These are phyloP conservation scores for Melanostigma gelatinosum DNA, from an alignment of 2,113 vertebrate species.

Conservation along the genomic window DNA sequence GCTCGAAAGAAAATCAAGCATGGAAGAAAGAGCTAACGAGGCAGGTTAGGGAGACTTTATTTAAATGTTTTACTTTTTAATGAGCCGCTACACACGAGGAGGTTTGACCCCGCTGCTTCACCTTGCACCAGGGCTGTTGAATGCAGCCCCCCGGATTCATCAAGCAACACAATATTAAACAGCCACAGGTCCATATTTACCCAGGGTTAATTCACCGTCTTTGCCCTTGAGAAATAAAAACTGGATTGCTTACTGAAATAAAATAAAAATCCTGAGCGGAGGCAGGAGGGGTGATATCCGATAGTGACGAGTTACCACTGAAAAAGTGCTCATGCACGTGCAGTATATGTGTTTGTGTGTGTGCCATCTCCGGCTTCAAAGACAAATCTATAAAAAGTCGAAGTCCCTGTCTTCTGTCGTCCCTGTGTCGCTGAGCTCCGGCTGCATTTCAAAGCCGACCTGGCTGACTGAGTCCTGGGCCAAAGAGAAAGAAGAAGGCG, in stretches of 20 bases:
- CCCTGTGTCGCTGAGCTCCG: conserved; percentile 18
- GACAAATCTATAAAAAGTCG: conserved; percentile 17
- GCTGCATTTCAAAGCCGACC: conserved; percentile 55
- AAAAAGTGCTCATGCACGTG: not conserved
- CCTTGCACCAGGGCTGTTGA: conserved; percentile 38
- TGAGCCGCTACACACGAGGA: conserved; percentile 53
- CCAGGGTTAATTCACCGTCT: conserved; percentile 48
- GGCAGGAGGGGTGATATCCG: not conserved
- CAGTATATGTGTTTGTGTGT: not conserved
- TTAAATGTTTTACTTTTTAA: conserved; percentile 62
- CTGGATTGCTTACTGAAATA: conserved; percentile 42
- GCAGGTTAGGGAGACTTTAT: conserved; percentile 51
- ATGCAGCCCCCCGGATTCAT: conserved; percentile 59
- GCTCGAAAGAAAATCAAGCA: conserved; percentile 59
- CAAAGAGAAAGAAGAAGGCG: conserved; percentile 2
- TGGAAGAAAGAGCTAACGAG: conserved; percentile 63
- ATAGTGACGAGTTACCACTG: not conserved
- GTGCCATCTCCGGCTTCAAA: conserved; percentile 32
- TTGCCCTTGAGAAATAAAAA: conserved; percentile 59
- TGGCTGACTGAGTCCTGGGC: conserved; percentile 20
- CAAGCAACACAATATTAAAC: conserved; percentile 68
- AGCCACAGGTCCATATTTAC: conserved; percentile 64
- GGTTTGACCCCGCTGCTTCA: conserved; percentile 64
- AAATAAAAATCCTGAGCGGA: not conserved
- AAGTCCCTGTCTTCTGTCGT: conserved; percentile 20